Evolutionary conservation across 2,888 invertebrate species (phyloP).

Genomic region (Synanthedon andrenaeformis): DNA sequence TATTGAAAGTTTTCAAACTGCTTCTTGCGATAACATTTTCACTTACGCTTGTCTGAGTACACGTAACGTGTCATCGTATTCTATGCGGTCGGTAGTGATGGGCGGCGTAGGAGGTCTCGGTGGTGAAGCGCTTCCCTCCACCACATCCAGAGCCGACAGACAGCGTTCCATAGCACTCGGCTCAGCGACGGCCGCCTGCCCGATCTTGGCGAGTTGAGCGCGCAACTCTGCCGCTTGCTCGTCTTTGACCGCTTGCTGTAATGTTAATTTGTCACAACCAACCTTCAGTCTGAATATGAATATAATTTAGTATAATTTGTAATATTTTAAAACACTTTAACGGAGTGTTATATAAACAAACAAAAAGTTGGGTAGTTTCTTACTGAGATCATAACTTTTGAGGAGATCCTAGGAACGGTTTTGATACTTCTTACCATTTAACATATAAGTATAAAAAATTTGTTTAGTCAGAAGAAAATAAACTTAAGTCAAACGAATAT

Average conservation of each 20-base stretch:
- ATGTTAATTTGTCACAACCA: background rate
- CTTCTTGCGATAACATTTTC: background rate
- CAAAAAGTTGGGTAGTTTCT: background rate
- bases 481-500: no score
- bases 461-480: no score
- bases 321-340: background rate
- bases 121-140: constrained; percentile 41
- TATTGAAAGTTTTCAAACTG: no score
- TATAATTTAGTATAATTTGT: background rate
- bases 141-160: constrained; percentile 48
- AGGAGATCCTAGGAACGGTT: no score
- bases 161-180: constrained; percentile 53
- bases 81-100: constrained; percentile 43
- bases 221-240: constrained; percentile 38
- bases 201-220: constrained; percentile 48
- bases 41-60: constrained; percentile 31
- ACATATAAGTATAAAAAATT: no score
- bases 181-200: constrained; percentile 46
- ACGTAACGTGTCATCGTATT: constrained; percentile 48
- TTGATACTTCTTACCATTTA: no score
- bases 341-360: no score
- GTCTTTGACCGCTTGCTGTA: constrained; percentile 41
- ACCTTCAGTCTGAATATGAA: background rate
- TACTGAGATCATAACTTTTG: no score
- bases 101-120: constrained; percentile 45